These are phyloP conservation scores for Lepidothrix coronata DNA, from an alignment of 2,113 vertebrate species.

Conservation along the genomic window DNA sequence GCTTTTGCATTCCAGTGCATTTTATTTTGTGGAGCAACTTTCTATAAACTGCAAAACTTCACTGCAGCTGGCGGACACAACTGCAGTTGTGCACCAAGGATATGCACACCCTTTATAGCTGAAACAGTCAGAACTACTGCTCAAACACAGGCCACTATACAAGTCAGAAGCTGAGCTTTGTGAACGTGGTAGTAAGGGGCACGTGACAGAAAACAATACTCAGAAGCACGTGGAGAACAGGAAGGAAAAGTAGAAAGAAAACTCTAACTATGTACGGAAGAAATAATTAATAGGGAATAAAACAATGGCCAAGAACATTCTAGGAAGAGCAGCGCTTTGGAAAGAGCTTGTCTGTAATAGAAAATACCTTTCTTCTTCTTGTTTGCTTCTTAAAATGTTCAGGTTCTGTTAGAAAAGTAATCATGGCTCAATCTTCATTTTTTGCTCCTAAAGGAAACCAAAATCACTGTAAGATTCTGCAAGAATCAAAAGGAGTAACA, in stretches of 20 bases:
- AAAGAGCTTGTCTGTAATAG: neutral
- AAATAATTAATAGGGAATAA: neutral
- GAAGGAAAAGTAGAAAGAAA: neutral
- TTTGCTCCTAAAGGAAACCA: neutral
- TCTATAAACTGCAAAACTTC: neutral
- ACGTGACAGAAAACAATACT: neutral
- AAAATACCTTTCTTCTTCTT: neutral
- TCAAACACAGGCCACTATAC: neutral
- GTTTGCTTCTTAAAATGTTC: neutral
- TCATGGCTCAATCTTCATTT: neutral
- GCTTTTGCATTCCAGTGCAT: neutral
- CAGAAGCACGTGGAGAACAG: neutral
- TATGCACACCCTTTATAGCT: rapidly evolving
- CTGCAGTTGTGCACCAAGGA: neutral
- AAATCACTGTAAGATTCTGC: neutral
- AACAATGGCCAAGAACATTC: neutral
- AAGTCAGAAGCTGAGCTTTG: neutral
- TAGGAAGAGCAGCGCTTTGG: neutral
- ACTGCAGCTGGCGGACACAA: neutral
- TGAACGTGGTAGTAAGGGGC: rapidly evolving
- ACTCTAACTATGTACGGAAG: neutral
- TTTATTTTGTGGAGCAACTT: neutral
- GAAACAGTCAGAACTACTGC: neutral
- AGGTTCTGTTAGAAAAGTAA: neutral
- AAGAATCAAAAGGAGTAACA: neutral